Conservation (phyloP, 2,797 vertebrate genomes). For the Xenopus petersii region DNA sequence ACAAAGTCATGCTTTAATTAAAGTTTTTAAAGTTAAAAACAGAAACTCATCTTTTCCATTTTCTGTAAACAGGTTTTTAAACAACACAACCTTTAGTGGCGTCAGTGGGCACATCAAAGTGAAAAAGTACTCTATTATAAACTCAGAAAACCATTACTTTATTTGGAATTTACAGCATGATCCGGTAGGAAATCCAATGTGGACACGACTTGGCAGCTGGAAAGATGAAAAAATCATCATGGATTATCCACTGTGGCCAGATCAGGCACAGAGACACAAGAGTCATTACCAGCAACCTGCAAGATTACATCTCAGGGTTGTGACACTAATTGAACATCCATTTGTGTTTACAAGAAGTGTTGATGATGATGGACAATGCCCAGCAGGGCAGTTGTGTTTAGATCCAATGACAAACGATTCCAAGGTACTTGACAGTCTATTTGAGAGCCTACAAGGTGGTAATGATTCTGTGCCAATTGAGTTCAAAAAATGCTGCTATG, state of each 20-base stretch:
- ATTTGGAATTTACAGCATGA: slow-evolving; percentile 97
- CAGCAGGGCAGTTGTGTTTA: slow-evolving; percentile 90
- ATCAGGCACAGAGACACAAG: slow-evolving; percentile 76
- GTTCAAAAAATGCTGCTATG: slow-evolving; percentile 93
- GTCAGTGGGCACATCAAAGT: slow-evolving; percentile 84
- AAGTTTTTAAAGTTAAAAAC: not conserved
- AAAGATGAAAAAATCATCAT: slow-evolving; percentile 81
- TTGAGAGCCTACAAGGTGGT: slow-evolving; percentile 76
- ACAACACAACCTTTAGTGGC: slow-evolving; percentile 89
- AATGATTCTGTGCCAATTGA: slow-evolving; percentile 82
- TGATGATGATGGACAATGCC: slow-evolving; percentile 90
- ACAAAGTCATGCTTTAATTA: too few species aligned
- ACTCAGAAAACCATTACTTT: slow-evolving; percentile 91
- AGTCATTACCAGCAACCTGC: slow-evolving; percentile 65
- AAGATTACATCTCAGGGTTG: slow-evolving; percentile 84
- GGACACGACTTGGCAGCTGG: slow-evolving; percentile 93
- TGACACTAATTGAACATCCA: slow-evolving; percentile 92
- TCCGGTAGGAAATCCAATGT: slow-evolving; percentile 89
- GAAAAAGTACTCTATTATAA: slow-evolving; percentile 74
- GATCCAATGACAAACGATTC: slow-evolving; percentile 88
- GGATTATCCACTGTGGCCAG: slow-evolving; percentile 91
- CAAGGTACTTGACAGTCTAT: slow-evolving; percentile 75
- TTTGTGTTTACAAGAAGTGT: slow-evolving; percentile 95
- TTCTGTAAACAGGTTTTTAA: slow-evolving; percentile 80
- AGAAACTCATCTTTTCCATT: not conserved